Conservation (phyloP, 2,113 vertebrate species). For the Paratilapia polleni region DNA sequence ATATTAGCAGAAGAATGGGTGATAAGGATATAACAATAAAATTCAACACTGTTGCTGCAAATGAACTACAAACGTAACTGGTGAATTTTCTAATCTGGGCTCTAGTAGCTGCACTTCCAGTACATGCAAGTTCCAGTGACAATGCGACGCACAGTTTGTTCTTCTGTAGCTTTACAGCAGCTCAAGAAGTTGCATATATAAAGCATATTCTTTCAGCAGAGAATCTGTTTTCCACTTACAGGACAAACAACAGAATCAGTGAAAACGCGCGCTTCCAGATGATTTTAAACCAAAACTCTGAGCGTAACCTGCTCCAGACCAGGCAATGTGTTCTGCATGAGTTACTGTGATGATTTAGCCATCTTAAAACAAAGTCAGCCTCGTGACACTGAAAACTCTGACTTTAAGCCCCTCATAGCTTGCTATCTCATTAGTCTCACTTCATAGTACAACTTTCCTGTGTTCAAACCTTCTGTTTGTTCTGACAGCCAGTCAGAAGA, state of each 20-base stretch:
- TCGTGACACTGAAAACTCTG: too few relatives aligned
- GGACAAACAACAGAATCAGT: too few relatives aligned
- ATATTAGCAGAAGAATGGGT: background rate
- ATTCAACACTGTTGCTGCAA: background rate
- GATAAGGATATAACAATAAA: background rate
- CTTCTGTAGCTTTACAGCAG: too few relatives aligned
- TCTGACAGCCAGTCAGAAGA: background rate
- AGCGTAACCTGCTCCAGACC: too few relatives aligned
- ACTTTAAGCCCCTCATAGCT: background rate
- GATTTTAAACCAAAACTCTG: background rate
- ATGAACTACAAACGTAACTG: background rate
- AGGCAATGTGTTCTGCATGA: background rate
- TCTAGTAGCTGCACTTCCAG: background rate
- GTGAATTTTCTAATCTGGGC: background rate
- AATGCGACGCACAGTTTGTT: too few relatives aligned
- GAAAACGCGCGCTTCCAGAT: background rate
- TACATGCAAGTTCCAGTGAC: too few relatives aligned
- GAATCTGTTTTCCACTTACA: too few relatives aligned
- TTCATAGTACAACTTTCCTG: background rate
- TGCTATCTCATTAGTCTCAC: background rate
- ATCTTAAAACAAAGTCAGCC: too few relatives aligned
- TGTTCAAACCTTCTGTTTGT: background rate
- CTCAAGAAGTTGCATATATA: too few relatives aligned
- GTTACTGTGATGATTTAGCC: background rate
- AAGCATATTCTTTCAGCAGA: too few relatives aligned